Evolutionary conservation across 1,140 invertebrate genomes (phyloP).

Genomic region (Drosophila bocqueti): DNA sequence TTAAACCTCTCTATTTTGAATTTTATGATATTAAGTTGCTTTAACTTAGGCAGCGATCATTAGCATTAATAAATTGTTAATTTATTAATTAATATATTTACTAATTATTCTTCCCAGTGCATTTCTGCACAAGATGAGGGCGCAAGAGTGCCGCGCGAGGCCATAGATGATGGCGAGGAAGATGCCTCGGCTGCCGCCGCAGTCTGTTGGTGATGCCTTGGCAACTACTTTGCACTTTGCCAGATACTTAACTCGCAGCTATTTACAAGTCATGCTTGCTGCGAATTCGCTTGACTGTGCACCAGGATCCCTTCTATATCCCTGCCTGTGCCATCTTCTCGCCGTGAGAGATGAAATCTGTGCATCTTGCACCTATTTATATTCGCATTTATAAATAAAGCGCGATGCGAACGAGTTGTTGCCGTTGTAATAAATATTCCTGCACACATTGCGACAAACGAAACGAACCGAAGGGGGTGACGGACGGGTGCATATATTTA

Average conservation of each 20-base stretch:
- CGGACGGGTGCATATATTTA: constrained; percentile 75
- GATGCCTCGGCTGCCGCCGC: constrained; percentile 28
- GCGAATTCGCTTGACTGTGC: constrained; percentile 81
- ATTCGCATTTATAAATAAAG: constrained; percentile 82
- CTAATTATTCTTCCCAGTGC: neutral
- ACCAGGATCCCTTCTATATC: constrained; percentile 28
- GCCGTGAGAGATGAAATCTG: constrained; percentile 68
- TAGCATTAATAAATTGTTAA: neutral
- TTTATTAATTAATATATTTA: neutral
- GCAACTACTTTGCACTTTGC: constrained; percentile 84
- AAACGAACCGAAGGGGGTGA: constrained; percentile 21
- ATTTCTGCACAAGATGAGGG: constrained; percentile 9
- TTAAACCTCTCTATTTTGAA: neutral
- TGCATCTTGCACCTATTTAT: constrained; percentile 78
- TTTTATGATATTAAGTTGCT: neutral
- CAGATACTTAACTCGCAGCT: constrained; percentile 84
- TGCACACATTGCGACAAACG: constrained; percentile 61
- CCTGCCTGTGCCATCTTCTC: constrained; percentile 16
- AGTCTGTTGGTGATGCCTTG: constrained; percentile 56
- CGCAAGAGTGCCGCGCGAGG: neutral
- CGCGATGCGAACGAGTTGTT: constrained; percentile 75
- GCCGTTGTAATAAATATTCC: constrained; percentile 81
- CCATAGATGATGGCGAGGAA: constrained; percentile 25
- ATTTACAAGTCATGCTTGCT: constrained; percentile 85
- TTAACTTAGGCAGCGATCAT: neutral